Evolutionary conservation across 2,888 invertebrate genomes (phyloP), one percentile per base, ranked within the genome.

Genomic region (Dioctria linearis): DNA sequence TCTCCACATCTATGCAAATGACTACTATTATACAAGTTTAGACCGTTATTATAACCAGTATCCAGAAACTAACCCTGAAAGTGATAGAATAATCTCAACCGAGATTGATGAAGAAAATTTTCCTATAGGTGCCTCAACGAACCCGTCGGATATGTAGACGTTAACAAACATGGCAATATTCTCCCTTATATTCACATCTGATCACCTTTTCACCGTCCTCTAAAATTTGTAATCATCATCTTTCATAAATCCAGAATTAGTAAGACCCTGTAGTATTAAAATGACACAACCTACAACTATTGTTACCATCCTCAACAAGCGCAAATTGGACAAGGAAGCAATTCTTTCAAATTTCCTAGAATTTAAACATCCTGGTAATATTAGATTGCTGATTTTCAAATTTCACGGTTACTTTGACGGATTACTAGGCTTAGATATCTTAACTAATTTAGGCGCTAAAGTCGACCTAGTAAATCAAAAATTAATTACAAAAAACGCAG

Each of bases 401-500:
- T 46, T 46, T 8, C 8, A 46, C 46, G 46, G 46, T 6, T 46
- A 46, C 6, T 69, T 69, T 3, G 69, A 69, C 13, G 69, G 69
- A 2, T 43, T 3, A 11, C 25, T 69, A 11, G 69, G 69, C 4
- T 9, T 43, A 43, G 49, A 69, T 25, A 40, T 46, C 46, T 46
- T 46, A 8, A 46, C 46, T 8, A 46, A 46, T 8, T 46, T 46
- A 2, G 46, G 8, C 4, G n/a, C 59, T n/a, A 13, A 59, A 59
- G n/a, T 59, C 11, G 59, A 59, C 11, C 25, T 59, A n/a, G 59
- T 5, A 59, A 59, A 59, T 11, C 13, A 59, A n/a, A 11, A 25
- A 11, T 37, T 75, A 37, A 54, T 54, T 11, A 75, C 75, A 5
- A 54, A 54, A 54, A 75, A 75, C 3, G 25, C 75, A 40, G 51